Conservation (phyloP, 2,797 vertebrate species). For the Benthosema pterotum region DNA sequence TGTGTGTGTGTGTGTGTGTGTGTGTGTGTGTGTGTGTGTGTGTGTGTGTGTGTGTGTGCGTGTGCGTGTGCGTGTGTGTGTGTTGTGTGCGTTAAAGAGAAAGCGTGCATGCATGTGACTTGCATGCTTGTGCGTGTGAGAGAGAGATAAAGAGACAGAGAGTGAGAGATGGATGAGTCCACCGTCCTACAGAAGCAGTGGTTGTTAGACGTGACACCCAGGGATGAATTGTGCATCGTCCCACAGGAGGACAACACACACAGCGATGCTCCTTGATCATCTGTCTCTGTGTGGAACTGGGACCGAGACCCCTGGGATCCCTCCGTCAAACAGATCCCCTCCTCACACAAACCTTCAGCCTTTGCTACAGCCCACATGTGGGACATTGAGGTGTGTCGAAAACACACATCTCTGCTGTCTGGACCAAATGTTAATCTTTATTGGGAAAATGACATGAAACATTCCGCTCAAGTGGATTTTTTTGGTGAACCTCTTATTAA, state of each 20-base stretch:
- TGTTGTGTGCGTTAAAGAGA: neutral
- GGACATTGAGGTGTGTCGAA: no score
- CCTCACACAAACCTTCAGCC: no score
- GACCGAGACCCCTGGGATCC: conserved; percentile 8
- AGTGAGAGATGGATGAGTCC: neutral
- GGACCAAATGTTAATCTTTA: no score
- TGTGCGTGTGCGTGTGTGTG: conserved; percentile 4
- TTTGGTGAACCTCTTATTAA: no score
- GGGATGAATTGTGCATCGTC: conserved; percentile 18
- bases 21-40: neutral
- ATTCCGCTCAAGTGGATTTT: no score
- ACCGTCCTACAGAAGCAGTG: neutral
- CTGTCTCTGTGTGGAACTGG: conserved; percentile 10
- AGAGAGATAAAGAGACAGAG: neutral
- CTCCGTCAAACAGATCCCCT: neutral
- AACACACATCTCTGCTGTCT: no score
- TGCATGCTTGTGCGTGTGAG: neutral
- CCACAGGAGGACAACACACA: neutral
- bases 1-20: neutral
- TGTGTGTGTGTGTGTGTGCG: conserved; percentile 2
- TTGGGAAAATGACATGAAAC: no score
- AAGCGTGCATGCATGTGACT: neutral
- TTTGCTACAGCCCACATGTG: no score
- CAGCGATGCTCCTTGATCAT: conserved; percentile 9
- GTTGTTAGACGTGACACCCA: conserved; percentile 3